phyloP scores from a whole-genome alignment of 2,113 vertebrate species.

The Bubalus kerabau region DNA sequence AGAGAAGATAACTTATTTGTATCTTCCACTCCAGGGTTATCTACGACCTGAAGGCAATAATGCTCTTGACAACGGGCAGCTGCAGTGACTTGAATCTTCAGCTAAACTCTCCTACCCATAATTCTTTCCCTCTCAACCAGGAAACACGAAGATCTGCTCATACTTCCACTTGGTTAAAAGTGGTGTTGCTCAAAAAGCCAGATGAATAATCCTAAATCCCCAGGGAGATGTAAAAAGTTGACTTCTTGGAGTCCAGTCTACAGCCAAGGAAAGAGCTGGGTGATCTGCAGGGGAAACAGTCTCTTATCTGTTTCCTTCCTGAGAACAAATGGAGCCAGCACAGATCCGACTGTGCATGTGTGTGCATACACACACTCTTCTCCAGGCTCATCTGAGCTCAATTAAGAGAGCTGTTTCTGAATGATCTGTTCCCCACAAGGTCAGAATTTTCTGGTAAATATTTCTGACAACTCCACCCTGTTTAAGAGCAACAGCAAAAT shows the following conservation, averaged over 20 bases:
- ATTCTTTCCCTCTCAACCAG: neutral
- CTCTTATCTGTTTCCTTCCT: constrained; percentile 27
- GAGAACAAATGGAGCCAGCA: neutral
- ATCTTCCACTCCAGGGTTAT: neutral
- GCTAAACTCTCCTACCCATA: neutral
- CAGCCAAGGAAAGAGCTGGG: neutral
- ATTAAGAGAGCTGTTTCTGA: neutral
- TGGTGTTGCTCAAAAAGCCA: neutral
- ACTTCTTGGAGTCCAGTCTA: neutral
- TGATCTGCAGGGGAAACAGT: neutral
- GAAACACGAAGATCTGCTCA: neutral
- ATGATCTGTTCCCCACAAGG: neutral
- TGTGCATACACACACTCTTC: neutral
- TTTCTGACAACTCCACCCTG: neutral
- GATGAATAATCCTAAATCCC: neutral
- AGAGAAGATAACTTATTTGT: neutral
- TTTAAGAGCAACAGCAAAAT: neutral
- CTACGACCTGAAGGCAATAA: neutral
- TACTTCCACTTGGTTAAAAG: neutral
- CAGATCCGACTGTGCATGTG: neutral
- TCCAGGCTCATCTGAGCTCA: neutral
- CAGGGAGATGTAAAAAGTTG: neutral
- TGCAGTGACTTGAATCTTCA: neutral
- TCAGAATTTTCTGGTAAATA: constrained; percentile 6
- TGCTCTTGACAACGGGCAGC: neutral